Evolutionary conservation across 2,888 invertebrate species (phyloP).

Genomic region (Nycteola revayana): DNA sequence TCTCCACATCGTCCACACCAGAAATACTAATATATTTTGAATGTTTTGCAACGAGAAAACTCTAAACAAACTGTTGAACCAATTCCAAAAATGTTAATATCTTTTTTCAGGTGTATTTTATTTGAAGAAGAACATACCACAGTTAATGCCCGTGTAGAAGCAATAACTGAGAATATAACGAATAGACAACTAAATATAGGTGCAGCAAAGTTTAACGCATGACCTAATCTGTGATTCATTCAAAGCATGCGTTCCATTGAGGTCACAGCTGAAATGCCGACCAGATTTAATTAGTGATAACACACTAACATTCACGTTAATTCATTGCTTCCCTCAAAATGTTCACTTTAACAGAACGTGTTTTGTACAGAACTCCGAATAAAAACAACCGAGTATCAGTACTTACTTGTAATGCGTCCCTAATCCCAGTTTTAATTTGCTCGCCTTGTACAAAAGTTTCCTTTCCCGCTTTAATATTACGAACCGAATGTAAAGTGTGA

Average conservation of each 20-base stretch:
- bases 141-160: no score
- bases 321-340: slow-evolving; percentile 28
- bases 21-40: no score
- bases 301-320: slow-evolving; percentile 23
- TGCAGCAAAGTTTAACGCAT: no score
- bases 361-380: slow-evolving; percentile 22
- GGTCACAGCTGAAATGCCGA: slow-evolving; percentile 19
- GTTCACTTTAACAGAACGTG: slow-evolving; percentile 25
- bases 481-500: slow-evolving; percentile 25
- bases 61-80: no score
- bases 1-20: no score
- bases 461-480: slow-evolving; percentile 12
- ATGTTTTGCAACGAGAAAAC: no score
- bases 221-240: no score
- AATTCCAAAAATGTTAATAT: no score
- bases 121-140: no score
- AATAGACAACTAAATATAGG: no score
- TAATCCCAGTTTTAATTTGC: slow-evolving; percentile 34
- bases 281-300: slow-evolving; percentile 33
- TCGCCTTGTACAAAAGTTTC: slow-evolving; percentile 24
- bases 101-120: no score
- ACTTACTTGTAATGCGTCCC: slow-evolving; percentile 27
- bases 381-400: slow-evolving; percentile 25
- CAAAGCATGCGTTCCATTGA: slow-evolving; percentile 17
- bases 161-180: no score